phyloP scores from a whole-genome alignment of 2,888 invertebrate genomes.

The Noctua comes region DNA sequence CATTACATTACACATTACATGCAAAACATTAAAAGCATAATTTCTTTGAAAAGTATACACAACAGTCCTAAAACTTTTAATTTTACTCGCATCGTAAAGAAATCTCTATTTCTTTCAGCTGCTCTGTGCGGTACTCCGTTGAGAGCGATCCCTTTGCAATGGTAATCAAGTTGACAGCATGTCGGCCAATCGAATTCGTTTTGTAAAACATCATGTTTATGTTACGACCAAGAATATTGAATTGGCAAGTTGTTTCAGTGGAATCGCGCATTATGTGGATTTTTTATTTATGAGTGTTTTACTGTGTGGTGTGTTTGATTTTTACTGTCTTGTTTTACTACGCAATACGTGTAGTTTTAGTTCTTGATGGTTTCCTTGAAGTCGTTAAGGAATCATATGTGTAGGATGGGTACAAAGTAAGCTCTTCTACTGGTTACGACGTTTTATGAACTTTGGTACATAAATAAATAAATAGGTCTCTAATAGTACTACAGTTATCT shows the following conservation, averaged over 20 bases:
- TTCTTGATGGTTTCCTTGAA: not conserved
- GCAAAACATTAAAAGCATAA: too few relatives aligned
- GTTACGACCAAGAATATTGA: constrained; percentile 45
- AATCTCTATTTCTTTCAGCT: not conserved
- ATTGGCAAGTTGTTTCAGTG: constrained; percentile 19
- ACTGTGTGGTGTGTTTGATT: not conserved
- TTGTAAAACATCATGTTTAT: constrained; percentile 40
- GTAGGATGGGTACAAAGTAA: not conserved
- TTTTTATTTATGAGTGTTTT: constrained; percentile 23
- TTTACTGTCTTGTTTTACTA: constrained; percentile 16
- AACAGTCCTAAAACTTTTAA: too few relatives aligned
- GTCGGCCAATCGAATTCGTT: constrained; percentile 56
- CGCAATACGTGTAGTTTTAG: not conserved
- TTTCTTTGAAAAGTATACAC: too few relatives aligned
- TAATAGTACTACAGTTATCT: too few relatives aligned
- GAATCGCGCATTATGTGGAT: not conserved
- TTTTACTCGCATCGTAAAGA: not conserved
- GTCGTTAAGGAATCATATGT: not conserved
- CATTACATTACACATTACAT: too few relatives aligned
- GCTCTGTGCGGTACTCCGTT: constrained; percentile 9
- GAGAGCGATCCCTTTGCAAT: constrained; percentile 53
- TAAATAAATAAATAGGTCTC: not conserved
- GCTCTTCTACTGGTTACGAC: not conserved
- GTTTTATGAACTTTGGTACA: not conserved
- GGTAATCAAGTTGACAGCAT: constrained; percentile 51